Percentiles rank a stretch among this genome's conserved stretches.
Evolutionary conservation across 2,797 vertebrate genomes (phyloP).

Genomic region (Thalassophryne amazonica): DNA sequence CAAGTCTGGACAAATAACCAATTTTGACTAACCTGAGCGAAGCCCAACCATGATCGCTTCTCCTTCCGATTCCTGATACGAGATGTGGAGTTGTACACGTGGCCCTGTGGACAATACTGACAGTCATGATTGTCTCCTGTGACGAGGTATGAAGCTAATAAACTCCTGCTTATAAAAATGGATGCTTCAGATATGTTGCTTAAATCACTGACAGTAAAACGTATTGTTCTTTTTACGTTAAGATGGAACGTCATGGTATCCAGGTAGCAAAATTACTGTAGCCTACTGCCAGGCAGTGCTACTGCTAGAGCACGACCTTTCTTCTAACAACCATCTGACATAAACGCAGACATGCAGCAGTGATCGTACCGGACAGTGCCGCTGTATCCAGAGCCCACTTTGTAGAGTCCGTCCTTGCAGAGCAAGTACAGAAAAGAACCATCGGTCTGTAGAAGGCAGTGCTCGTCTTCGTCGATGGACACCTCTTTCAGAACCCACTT

Average conservation of each 20-base stretch:
- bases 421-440: constrained; percentile 97
- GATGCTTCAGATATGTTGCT: too few relatives aligned
- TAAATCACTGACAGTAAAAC: too few relatives aligned
- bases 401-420: constrained; percentile 98
- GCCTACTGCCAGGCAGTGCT: neutral
- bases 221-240: too few relatives aligned
- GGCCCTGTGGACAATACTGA: constrained; percentile 81
- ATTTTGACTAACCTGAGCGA: constrained; percentile 96
- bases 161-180: too few relatives aligned
- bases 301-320: neutral
- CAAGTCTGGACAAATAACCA: too few relatives aligned
- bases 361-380: constrained; percentile 89
- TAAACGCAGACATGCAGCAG: neutral
- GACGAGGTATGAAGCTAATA: too few relatives aligned
- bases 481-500: constrained; percentile 96
- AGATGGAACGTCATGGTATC: too few relatives aligned
- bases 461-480: constrained; percentile 93
- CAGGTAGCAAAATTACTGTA: neutral
- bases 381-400: constrained; percentile 98
- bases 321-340: neutral
- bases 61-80: constrained; percentile 96
- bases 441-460: constrained; percentile 95
- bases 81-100: constrained; percentile 98
- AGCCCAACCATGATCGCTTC: constrained; percentile 97
- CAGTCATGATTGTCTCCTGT: too few relatives aligned